These are phyloP conservation scores for Bicyclus anynana DNA, from an alignment of 1,140 invertebrate species.

Conservation along the genomic window DNA sequence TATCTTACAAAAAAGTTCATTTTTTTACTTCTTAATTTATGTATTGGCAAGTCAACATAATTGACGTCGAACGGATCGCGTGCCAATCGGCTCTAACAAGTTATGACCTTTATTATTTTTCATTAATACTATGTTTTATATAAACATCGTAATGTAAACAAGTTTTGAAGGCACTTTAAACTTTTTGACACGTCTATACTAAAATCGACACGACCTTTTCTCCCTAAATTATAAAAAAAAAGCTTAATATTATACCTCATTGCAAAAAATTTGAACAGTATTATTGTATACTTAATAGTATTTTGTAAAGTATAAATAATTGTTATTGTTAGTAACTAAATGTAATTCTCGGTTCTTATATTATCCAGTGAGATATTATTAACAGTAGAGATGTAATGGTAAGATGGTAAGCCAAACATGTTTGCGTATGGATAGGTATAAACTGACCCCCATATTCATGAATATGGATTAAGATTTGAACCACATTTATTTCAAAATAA, in stretches of 20 bases:
- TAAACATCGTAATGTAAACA: background rate
- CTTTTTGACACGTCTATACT: slow-evolving; percentile 5
- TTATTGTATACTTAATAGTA: background rate
- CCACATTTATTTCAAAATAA: too few relatives aligned
- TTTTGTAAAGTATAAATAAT: background rate
- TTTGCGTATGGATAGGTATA: too few relatives aligned
- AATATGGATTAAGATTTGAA: too few relatives aligned
- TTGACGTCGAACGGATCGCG: too few relatives aligned
- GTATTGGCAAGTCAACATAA: too few relatives aligned
- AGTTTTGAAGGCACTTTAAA: background rate
- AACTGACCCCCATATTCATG: too few relatives aligned
- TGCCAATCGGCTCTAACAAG: background rate
- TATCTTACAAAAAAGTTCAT: too few relatives aligned
- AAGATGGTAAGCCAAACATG: too few relatives aligned
- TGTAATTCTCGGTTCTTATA: background rate
- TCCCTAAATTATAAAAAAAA: background rate
- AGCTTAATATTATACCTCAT: background rate
- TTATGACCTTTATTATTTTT: background rate
- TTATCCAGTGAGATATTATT: too few relatives aligned
- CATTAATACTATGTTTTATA: background rate
- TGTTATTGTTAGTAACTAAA: background rate
- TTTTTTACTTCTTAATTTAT: too few relatives aligned
- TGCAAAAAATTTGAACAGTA: background rate
- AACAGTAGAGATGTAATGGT: too few relatives aligned
- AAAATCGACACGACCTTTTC: background rate